A percentile compares a stretch with the other conserved stretches of the same genome.
Conservation (phyloP, 2,113 vertebrate species). For the Promerops cafer region DNA sequence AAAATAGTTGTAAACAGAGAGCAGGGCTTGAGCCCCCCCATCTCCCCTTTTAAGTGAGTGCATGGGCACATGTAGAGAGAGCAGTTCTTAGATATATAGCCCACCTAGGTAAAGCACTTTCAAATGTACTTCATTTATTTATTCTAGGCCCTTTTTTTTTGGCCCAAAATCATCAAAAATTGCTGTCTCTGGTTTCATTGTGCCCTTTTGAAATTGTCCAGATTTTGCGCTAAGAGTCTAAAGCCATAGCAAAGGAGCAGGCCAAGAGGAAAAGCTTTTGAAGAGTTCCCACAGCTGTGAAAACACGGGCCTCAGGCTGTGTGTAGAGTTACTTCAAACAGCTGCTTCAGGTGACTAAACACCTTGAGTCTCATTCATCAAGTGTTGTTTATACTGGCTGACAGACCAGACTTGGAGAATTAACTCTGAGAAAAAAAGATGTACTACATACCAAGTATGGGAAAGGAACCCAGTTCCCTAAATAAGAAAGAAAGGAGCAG, state of each 20-base stretch:
- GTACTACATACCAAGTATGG: conserved; percentile 76
- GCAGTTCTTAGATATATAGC: conserved; percentile 77
- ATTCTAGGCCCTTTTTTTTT: conserved; percentile 81
- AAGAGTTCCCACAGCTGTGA: conserved; percentile 89
- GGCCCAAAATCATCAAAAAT: conserved; percentile 81
- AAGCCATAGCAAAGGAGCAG: conserved; percentile 75
- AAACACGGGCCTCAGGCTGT: conserved; percentile 83
- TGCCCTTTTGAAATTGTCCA: conserved; percentile 81
- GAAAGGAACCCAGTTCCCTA: conserved; percentile 66
- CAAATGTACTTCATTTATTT: conserved; percentile 84
- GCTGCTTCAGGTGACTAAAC: conserved; percentile 93
- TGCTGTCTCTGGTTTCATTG: conserved; percentile 83
- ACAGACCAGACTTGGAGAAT: conserved; percentile 81
- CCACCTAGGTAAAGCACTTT: conserved; percentile 86
- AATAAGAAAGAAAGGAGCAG: background rate
- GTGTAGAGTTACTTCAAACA: conserved; percentile 82
- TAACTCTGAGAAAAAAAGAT: conserved; percentile 80
- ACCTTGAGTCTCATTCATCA: conserved; percentile 95
- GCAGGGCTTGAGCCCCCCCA: conserved; percentile 12
- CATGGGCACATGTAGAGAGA: conserved; percentile 17
- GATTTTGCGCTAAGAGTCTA: conserved; percentile 75
- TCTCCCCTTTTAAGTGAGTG: conserved; percentile 54
- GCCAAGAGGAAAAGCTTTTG: conserved; percentile 82
- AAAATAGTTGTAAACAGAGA: conserved; percentile 68
- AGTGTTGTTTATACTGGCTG: conserved; percentile 88